These are phyloP conservation scores for Phyllotis vaccarum DNA, from an alignment of 2,797 vertebrate genomes.

Conservation along the genomic window DNA sequence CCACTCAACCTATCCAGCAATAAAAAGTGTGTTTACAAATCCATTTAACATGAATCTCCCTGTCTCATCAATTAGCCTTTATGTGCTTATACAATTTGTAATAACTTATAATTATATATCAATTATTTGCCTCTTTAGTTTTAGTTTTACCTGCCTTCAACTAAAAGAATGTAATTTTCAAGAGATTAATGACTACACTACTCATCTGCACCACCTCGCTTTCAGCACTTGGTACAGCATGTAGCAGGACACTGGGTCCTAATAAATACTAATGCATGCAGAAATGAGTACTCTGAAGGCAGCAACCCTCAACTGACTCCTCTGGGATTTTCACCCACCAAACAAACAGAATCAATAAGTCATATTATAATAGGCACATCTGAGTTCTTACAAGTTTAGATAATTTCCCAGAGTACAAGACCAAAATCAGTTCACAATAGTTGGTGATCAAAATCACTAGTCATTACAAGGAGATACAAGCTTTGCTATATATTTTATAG, in stretches of 20 bases:
- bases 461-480: neutral
- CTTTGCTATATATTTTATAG: slow-evolving; percentile 18
- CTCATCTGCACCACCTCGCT: slow-evolving; percentile 4
- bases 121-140: slow-evolving; percentile 41
- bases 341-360: neutral
- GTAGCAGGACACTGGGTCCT: neutral
- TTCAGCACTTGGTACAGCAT: neutral
- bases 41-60: neutral
- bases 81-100: neutral
- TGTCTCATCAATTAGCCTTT: slow-evolving; percentile 5
- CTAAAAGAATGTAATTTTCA: slow-evolving; percentile 38
- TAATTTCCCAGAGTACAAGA: neutral
- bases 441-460: neutral
- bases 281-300: slow-evolving; percentile 17
- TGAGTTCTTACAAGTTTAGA: neutral
- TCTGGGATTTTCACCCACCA: neutral
- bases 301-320: neutral
- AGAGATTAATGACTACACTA: neutral
- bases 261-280: neutral
- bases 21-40: neutral
- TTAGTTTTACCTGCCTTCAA: slow-evolving; percentile 20
- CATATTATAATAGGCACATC: neutral
- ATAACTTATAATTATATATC: slow-evolving; percentile 40
- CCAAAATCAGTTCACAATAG: slow-evolving; percentile 29
- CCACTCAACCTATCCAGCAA: neutral